These are phyloP conservation scores for Entosphenus tridentatus DNA, from an alignment of 2,113 vertebrate species.

Conservation along the genomic window DNA sequence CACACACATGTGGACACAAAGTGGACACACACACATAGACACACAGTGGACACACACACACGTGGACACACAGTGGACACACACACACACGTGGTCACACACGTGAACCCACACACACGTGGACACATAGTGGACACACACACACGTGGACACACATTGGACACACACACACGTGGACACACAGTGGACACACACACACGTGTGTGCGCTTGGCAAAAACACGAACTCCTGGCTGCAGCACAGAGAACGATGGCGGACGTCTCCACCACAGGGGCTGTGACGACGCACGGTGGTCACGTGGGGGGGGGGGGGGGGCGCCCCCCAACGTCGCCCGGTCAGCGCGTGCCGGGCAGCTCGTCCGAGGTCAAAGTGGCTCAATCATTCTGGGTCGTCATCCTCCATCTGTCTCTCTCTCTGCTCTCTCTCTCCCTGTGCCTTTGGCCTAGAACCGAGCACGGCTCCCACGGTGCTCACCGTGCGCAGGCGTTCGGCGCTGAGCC, in stretches of 20 bases:
- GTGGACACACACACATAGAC: not conserved
- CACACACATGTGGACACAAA: not conserved
- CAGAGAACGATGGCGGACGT: no score
- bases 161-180: not conserved
- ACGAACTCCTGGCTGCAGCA: no score
- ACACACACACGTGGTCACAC: not conserved
- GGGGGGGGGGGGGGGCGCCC: no score
- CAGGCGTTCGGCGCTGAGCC: no score
- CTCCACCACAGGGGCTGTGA: no score
- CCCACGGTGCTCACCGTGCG: no score
- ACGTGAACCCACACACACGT: slow-evolving; percentile 2
- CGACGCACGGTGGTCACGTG: no score
- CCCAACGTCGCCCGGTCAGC: no score
- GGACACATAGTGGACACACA: not conserved
- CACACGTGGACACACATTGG: not conserved
- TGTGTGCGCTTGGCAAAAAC: not conserved
- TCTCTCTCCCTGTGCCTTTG: not conserved
- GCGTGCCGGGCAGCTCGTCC: no score
- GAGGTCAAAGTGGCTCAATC: no score
- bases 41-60: not conserved
- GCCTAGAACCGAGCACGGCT: no score
- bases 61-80: not conserved
- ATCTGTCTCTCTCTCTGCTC: not conserved
- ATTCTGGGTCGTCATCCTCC: not conserved
- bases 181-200: not conserved